Base-by-base conservation (phyloP, 1,140 invertebrate species). In the Drosophila lowei region DNA sequence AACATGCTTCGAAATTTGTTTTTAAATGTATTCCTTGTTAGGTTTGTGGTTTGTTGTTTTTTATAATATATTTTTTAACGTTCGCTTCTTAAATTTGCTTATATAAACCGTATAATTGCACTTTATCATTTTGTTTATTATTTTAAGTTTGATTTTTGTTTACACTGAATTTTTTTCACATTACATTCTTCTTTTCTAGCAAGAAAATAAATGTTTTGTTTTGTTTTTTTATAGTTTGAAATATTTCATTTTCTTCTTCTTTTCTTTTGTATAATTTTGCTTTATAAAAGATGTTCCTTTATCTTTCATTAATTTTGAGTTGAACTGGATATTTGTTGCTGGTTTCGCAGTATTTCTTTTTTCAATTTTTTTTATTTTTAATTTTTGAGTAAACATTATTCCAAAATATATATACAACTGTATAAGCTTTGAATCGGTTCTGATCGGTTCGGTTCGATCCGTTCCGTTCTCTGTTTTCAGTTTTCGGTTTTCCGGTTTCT, bases 341-440 rank as follows among this genome's bases (percentile, higher is more conserved):
- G 34, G 11, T 13, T 38, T 38, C 34, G 34, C 34, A 13, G 11
- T 38, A 38, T 38, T 34, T 38, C 3, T 13, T 38, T 38, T 38
- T 11, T 1, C 34, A 4, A 5, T 25, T 25, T 5, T 38, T 13
- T 56, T 46, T 50, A 59, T 64, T 49, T 16, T 72, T 72, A 75
- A 49, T 63, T 80, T 79, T 76, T 73, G 57, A 77, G 79, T 85
- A 86, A 85, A 85, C 79, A 85, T 77, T 74, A 77, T 88, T 88
- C 83, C 84, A 88, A 88, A 88, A 88, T 88, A 89, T 88, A 79
- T 72, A 83, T 89, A 88, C 83, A 89, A 76, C 83, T 83, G 84
- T 89, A 79, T 85, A 67, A 75, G 80, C 59, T 85, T 59, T 80
- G 76, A 77, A 80, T 65, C 73, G 61, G 70, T 50, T 64, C 41